Evolutionary conservation across 2,113 vertebrate genomes (phyloP).

Genomic region (Aleadryas rufinucha): DNA sequence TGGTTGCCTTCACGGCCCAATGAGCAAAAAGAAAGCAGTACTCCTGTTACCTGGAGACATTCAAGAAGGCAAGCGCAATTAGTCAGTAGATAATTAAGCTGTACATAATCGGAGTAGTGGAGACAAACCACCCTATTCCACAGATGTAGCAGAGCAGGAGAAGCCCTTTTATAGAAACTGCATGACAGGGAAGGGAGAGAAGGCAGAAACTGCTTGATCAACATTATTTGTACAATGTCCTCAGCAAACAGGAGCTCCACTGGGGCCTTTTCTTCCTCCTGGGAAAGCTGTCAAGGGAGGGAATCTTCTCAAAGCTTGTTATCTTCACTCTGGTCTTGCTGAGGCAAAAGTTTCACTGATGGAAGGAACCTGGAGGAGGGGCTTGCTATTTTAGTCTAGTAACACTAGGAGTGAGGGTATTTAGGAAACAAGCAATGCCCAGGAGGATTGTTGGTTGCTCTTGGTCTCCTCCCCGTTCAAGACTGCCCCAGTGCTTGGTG

Average conservation of each 20-base stretch:
- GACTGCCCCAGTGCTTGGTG: background rate
- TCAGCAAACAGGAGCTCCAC: conserved; percentile 13
- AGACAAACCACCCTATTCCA: conserved; percentile 56
- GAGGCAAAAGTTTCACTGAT: background rate
- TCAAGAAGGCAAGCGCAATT: conserved; percentile 74
- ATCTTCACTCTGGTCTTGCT: background rate
- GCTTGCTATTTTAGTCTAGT: background rate
- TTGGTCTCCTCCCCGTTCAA: background rate
- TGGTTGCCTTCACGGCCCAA: conserved; percentile 54
- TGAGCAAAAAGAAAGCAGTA: conserved; percentile 64
- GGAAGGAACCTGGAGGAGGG: background rate
- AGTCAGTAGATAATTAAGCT: conserved; percentile 83
- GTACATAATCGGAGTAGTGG: conserved; percentile 71
- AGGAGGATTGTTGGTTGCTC: background rate
- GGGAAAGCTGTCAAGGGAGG: background rate
- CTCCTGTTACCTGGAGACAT: conserved; percentile 78
- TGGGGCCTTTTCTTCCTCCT: background rate
- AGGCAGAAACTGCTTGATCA: background rate
- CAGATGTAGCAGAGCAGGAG: conserved; percentile 61
- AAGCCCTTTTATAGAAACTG: conserved; percentile 70
- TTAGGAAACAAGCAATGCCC: background rate
- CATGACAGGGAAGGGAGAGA: conserved; percentile 54
- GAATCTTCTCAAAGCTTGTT: background rate
- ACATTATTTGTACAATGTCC: conserved; percentile 37
- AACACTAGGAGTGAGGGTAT: background rate